These are phyloP conservation scores for Digitonthophagus gazella DNA, from an alignment of 2,888 invertebrate genomes.

Conservation along the genomic window DNA sequence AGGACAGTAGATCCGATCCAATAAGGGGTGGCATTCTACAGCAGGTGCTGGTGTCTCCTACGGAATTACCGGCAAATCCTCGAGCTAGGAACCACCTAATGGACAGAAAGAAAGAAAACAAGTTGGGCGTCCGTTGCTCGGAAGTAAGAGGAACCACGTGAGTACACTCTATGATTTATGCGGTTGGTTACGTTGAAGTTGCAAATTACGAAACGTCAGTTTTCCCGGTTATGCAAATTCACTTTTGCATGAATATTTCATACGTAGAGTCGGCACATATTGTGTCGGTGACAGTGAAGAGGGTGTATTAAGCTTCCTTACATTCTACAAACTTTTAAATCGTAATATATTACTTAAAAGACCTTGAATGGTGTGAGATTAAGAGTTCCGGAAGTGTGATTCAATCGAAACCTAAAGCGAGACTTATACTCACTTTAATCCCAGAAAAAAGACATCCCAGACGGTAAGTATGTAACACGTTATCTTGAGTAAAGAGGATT, in stretches of 20 bases:
- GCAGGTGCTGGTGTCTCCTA: background rate
- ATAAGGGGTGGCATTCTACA: background rate
- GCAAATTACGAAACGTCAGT: background rate
- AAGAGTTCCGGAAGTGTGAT: no score
- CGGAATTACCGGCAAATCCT: background rate
- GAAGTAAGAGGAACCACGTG: background rate
- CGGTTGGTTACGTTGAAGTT: background rate
- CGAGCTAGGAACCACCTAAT: background rate
- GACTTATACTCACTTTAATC: no score
- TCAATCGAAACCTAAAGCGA: no score
- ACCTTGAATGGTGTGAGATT: no score
- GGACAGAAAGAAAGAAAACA: background rate
- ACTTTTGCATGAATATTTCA: conserved; percentile 45
- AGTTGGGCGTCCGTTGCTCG: background rate
- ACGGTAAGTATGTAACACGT: background rate
- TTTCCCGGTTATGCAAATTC: background rate
- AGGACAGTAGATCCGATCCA: background rate
- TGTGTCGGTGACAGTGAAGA: conserved; percentile 48
- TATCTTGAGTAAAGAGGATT: background rate
- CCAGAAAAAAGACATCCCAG: background rate
- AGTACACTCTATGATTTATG: background rate
- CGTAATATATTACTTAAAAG: no score
- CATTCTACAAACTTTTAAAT: background rate
- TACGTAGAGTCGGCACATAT: conserved; percentile 48
- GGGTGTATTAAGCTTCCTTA: conserved; percentile 40